Conservation (phyloP, 2,888 invertebrate species). For the Melipona beecheii region DNA sequence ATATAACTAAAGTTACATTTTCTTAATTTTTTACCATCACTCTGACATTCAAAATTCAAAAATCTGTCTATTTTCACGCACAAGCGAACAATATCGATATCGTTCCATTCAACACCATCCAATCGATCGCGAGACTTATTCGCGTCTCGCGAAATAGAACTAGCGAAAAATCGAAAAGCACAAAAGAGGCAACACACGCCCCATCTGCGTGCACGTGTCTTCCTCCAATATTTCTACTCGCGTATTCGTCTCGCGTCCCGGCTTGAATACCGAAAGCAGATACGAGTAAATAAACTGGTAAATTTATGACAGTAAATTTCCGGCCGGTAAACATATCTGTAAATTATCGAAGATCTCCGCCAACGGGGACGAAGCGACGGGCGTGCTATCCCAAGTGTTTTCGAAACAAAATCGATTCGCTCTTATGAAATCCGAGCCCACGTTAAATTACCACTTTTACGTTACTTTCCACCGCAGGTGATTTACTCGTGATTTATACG, state of each 20-base stretch:
- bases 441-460: slow-evolving; percentile 3
- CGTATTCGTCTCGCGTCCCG: slow-evolving; percentile 19
- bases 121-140: not conserved
- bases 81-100: not conserved
- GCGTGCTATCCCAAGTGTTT: not conserved
- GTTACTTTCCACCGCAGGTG: not conserved
- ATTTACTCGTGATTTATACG: not conserved
- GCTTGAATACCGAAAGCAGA: slow-evolving; percentile 32
- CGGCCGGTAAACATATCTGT: slow-evolving; percentile 58
- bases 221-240: slow-evolving; percentile 21
- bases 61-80: not conserved
- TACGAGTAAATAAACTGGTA: slow-evolving; percentile 58
- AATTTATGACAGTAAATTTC: slow-evolving; percentile 62
- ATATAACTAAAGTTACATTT: too few relatives aligned
- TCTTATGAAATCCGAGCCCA: slow-evolving; percentile 8
- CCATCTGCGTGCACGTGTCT: slow-evolving; percentile 2
- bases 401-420: slow-evolving; percentile 29
- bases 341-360: slow-evolving; percentile 42
- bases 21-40: too few relatives aligned
- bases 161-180: not conserved
- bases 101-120: not conserved
- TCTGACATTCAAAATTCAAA: too few relatives aligned
- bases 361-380: not conserved
- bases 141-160: not conserved
- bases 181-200: not conserved